Conservation (phyloP, 2,797 vertebrate genomes). For the Crax fasciolata region DNA sequence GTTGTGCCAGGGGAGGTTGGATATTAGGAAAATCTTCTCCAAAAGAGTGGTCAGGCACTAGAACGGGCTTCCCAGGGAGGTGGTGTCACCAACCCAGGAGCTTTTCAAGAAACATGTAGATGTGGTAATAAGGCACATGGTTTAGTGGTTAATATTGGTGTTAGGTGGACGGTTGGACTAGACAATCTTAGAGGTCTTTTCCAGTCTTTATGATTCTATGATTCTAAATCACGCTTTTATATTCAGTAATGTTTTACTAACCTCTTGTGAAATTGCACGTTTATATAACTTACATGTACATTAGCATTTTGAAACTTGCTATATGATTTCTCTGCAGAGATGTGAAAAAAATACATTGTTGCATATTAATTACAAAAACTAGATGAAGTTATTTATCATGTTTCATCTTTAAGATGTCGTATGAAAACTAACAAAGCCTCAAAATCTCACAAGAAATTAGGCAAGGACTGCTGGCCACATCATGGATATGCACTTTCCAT, state of each 20-base stretch:
- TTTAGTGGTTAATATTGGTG: too few species aligned
- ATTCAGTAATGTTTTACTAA: rapidly evolving
- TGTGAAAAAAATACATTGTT: background rate
- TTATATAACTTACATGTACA: background rate
- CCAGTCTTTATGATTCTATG: too few species aligned
- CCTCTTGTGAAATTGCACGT: background rate
- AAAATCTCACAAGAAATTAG: background rate
- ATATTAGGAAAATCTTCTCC: too few species aligned
- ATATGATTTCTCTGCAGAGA: background rate
- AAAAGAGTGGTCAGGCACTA: too few species aligned
- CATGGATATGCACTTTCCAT: rapidly evolving
- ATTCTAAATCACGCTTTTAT: background rate
- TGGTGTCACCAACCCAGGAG: too few species aligned
- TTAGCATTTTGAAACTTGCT: background rate
- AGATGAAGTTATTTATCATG: background rate
- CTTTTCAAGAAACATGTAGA: too few species aligned
- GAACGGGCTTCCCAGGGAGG: too few species aligned
- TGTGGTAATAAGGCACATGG: too few species aligned
- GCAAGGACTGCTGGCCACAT: background rate
- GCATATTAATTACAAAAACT: background rate
- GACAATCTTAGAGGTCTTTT: too few species aligned
- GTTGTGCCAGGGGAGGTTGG: too few species aligned
- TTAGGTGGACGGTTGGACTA: too few species aligned
- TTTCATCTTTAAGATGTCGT: background rate
- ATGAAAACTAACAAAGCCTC: background rate